phyloP scores from a whole-genome alignment of 2,113 vertebrate species.

The Onychostruthus taczanowskii region DNA sequence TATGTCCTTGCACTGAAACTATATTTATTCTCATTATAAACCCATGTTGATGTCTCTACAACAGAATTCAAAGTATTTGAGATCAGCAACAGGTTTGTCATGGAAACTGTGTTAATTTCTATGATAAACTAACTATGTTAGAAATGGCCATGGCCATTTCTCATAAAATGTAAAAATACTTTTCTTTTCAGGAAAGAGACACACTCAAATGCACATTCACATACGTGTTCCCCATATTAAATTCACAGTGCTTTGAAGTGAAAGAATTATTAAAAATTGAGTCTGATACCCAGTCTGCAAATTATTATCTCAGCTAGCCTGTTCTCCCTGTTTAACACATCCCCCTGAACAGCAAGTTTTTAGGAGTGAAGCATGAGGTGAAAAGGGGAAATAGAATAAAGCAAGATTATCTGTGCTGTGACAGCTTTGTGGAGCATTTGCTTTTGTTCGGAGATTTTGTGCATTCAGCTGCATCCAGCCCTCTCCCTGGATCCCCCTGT shows the following conservation, averaged over 20 bases:
- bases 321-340: not conserved
- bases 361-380: not conserved
- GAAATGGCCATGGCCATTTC: not conserved
- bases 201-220: not conserved
- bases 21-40: not conserved
- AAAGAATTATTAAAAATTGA: not conserved
- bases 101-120: not conserved
- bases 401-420: not conserved
- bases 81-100: not conserved
- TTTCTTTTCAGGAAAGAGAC: not conserved
- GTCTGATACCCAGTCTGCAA: not conserved
- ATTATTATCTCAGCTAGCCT: not conserved
- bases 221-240: not conserved
- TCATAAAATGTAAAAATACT: not conserved
- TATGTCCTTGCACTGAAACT: not conserved
- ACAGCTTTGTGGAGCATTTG: not conserved
- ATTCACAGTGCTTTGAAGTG: rapidly evolving
- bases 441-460: not conserved
- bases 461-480: not conserved
- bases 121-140: not conserved
- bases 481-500: not conserved
- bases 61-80: not conserved
- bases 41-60: not conserved
- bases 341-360: not conserved
- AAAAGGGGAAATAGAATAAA: not conserved